phyloP scores from a whole-genome alignment of 2,113 vertebrate genomes.

The Rhynchomys soricoides region DNA sequence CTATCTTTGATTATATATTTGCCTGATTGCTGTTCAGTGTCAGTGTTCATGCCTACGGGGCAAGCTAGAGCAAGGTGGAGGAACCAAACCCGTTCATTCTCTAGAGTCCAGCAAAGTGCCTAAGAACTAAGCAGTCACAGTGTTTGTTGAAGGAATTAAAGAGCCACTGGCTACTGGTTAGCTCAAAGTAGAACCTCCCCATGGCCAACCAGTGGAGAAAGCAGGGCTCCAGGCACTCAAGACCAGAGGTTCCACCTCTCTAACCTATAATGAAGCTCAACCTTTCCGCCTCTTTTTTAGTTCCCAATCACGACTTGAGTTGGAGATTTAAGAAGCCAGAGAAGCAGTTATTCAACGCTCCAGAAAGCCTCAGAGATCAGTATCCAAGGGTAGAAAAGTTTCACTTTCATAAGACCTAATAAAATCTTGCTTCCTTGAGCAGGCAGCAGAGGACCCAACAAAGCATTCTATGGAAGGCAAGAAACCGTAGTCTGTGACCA shows the following conservation, averaged over 20 bases:
- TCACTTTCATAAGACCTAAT: constrained; percentile 83
- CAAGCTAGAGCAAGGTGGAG: background rate
- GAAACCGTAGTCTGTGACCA: constrained; percentile 75
- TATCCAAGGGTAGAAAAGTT: constrained; percentile 57
- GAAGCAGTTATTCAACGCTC: constrained; percentile 58
- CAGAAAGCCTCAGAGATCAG: constrained; percentile 48
- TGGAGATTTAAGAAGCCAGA: constrained; percentile 47
- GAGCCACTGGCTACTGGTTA: background rate
- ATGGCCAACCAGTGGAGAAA: background rate
- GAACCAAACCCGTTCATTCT: background rate
- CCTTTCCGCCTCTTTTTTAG: constrained; percentile 24
- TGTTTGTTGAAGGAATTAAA: constrained; percentile 21
- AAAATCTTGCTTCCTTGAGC: constrained; percentile 80
- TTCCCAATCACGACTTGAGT: constrained; percentile 30
- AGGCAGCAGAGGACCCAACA: constrained; percentile 55
- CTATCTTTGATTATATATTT: background rate
- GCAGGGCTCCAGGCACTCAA: background rate
- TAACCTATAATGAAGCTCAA: background rate
- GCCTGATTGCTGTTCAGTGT: background rate
- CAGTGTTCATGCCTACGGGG: background rate
- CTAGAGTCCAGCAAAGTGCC: background rate
- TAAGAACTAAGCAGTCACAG: background rate
- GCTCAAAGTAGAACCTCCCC: constrained; percentile 46
- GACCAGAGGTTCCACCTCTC: background rate
- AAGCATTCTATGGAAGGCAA: constrained; percentile 52